Percentiles rank a stretch among this genome's conserved stretches.
These are phyloP conservation scores for Apodemia hepburni DNA, from an alignment of 2,888 invertebrate genomes.

Conservation along the genomic window DNA sequence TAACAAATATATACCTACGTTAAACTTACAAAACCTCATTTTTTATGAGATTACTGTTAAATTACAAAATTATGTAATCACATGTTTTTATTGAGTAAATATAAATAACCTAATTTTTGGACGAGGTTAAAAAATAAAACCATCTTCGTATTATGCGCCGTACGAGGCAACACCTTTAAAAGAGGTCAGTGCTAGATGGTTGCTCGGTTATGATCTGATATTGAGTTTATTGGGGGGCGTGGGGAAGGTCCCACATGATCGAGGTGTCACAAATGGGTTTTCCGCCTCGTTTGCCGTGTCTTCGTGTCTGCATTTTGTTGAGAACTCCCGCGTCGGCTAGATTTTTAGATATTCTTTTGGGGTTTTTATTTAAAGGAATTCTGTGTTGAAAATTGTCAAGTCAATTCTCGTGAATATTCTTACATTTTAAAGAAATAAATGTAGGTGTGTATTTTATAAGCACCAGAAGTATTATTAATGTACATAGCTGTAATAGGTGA, in stretches of 20 bases:
- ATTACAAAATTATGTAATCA: too few relatives aligned
- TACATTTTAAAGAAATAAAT: neutral
- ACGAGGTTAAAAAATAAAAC: neutral
- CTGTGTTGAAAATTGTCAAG: neutral
- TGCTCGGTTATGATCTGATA: constrained; percentile 52
- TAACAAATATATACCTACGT: too few relatives aligned
- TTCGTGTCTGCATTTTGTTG: constrained; percentile 30
- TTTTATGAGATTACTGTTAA: too few relatives aligned
- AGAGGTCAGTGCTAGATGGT: constrained; percentile 30
- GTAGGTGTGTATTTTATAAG: neutral
- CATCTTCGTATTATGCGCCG: neutral
- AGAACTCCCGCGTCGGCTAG: constrained; percentile 20
- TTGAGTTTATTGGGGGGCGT: constrained; percentile 54
- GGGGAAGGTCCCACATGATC: constrained; percentile 33
- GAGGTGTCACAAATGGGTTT: constrained; percentile 39
- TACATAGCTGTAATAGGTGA: too few relatives aligned
- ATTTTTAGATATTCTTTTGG: constrained; percentile 25
- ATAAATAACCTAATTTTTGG: too few relatives aligned
- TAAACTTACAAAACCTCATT: too few relatives aligned
- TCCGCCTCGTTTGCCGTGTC: constrained; percentile 35
- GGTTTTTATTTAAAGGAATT: constrained; percentile 15
- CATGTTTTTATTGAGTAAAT: too few relatives aligned
- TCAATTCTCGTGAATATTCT: constrained; percentile 1
- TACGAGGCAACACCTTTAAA: constrained; percentile 5
- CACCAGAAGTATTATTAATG: too few relatives aligned